A percentile compares a stretch with the other conserved stretches of the same genome.
Evolutionary conservation across 1,140 invertebrate genomes (phyloP).

Genomic region (Sarcophaga peregrina): DNA sequence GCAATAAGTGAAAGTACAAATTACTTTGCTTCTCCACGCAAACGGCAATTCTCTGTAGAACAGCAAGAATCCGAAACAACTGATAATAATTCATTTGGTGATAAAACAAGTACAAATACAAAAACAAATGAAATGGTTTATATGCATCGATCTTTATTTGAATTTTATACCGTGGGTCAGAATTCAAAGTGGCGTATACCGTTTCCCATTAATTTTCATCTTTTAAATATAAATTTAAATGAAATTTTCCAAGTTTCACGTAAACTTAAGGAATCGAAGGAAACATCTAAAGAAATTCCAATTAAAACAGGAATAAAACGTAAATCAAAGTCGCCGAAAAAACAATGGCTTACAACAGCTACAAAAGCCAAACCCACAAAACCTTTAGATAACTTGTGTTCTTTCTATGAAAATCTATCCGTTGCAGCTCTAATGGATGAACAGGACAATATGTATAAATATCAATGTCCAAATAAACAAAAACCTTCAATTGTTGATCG

Average conservation of each 20-base stretch:
- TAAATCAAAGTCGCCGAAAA: conserved; percentile 61
- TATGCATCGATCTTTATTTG: conserved; percentile 58
- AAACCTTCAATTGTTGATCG: conserved; percentile 56
- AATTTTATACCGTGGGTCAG: conserved; percentile 58
- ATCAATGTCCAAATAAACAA: neutral
- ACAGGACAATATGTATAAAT: neutral
- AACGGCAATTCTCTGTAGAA: conserved; percentile 38
- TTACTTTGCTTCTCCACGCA: conserved; percentile 48
- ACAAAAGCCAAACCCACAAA: conserved; percentile 22
- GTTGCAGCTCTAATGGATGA: conserved; percentile 54
- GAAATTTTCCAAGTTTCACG: conserved; percentile 53
- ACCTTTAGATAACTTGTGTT: conserved; percentile 50
- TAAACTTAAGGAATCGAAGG: conserved; percentile 42
- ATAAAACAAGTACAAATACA: neutral
- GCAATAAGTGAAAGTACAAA: conserved; percentile 44
- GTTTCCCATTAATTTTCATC: conserved; percentile 59
- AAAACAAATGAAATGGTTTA: conserved; percentile 46
- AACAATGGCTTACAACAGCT: conserved; percentile 55
- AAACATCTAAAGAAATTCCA: neutral
- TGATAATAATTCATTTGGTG: neutral
- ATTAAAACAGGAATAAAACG: conserved; percentile 47
- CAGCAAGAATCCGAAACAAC: neutral
- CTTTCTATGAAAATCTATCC: conserved; percentile 60
- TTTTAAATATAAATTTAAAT: conserved; percentile 55
- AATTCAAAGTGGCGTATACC: conserved; percentile 56